A percentile compares a stretch with the other conserved stretches of the same genome.
Conservation (phyloP, 1,140 invertebrate genomes). For the Arion vulgaris region DNA sequence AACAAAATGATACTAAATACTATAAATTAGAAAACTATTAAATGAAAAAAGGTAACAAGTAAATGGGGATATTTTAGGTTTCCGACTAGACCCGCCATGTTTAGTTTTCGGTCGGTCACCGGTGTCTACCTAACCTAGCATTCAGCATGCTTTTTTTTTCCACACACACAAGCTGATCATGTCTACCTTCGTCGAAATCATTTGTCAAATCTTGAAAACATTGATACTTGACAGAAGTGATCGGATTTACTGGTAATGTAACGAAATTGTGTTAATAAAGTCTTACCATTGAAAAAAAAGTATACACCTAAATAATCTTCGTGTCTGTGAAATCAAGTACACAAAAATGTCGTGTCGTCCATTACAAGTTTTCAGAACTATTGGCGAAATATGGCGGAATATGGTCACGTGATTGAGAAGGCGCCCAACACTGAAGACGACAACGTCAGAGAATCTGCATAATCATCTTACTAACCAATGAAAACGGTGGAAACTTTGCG, state of each 20-base stretch:
- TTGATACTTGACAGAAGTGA: not conserved
- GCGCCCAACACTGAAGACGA: conserved; percentile 16
- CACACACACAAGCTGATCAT: not conserved
- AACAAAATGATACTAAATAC: too few species aligned
- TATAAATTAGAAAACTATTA: too few species aligned
- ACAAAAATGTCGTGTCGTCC: conserved; percentile 4
- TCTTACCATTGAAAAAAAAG: not conserved
- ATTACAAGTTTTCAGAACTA: not conserved
- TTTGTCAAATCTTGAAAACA: not conserved
- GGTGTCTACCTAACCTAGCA: not conserved
- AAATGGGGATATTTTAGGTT: too few species aligned
- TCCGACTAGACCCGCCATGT: not conserved
- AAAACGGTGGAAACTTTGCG: not conserved
- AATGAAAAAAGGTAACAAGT: too few species aligned
- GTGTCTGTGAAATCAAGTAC: not conserved
- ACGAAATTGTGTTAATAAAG: too few species aligned
- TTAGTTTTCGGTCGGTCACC: not conserved
- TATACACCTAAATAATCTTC: not conserved
- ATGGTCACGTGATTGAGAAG: conserved; percentile 31
- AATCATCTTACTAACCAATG: conserved; percentile 30
- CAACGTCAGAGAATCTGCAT: conserved; percentile 25
- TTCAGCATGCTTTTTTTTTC: too few species aligned
- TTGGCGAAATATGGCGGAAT: conserved; percentile 32
- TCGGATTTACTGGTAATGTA: not conserved
- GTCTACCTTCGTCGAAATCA: not conserved